A percentile compares a stretch with the other conserved stretches of the same genome.
Evolutionary conservation across 1,140 invertebrate genomes (phyloP).

Genomic region (Macrotrachela quadricornifera): DNA sequence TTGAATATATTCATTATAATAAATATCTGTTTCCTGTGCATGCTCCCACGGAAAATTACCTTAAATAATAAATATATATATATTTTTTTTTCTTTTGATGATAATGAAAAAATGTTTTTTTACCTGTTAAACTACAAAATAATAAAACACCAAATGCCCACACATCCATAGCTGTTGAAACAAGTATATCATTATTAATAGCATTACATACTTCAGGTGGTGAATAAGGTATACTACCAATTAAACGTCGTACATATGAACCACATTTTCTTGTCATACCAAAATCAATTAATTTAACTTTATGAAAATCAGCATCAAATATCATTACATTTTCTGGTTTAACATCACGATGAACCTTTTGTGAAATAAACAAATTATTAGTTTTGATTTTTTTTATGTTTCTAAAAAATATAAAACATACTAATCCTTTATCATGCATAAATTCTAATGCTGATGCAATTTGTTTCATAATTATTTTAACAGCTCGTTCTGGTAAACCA

Average conservation of each 20-base stretch:
- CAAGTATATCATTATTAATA: constrained; percentile 49
- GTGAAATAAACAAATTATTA: too few species aligned
- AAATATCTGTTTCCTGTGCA: constrained; percentile 44
- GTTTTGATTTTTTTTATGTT: too few species aligned
- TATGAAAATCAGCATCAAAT: constrained; percentile 60
- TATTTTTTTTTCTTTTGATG: too few species aligned
- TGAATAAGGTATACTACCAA: constrained; percentile 60
- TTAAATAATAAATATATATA: too few species aligned
- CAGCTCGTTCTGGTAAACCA: constrained; percentile 27
- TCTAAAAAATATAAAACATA: too few species aligned
- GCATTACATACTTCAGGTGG: constrained; percentile 72
- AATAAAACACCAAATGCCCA: constrained; percentile 88
- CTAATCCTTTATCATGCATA: constrained; percentile 12
- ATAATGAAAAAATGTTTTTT: too few species aligned
- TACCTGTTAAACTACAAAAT: constrained; percentile 68
- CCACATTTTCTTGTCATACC: constrained; percentile 54
- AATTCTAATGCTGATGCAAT: constrained; percentile 52
- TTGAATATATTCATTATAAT: constrained; percentile 43
- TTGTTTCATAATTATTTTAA: constrained; percentile 27
- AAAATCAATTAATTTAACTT: constrained; percentile 85
- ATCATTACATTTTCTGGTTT: constrained; percentile 56
- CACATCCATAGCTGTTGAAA: constrained; percentile 62
- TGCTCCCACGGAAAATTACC: constrained; percentile 72
- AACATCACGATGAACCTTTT: constrained; percentile 29
- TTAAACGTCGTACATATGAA: constrained; percentile 42